A percentile compares a stretch with the other conserved stretches of the same genome.
These are phyloP conservation scores for Lamellibrachia satsuma DNA, from an alignment of 2,888 invertebrate species.

Conservation along the genomic window DNA sequence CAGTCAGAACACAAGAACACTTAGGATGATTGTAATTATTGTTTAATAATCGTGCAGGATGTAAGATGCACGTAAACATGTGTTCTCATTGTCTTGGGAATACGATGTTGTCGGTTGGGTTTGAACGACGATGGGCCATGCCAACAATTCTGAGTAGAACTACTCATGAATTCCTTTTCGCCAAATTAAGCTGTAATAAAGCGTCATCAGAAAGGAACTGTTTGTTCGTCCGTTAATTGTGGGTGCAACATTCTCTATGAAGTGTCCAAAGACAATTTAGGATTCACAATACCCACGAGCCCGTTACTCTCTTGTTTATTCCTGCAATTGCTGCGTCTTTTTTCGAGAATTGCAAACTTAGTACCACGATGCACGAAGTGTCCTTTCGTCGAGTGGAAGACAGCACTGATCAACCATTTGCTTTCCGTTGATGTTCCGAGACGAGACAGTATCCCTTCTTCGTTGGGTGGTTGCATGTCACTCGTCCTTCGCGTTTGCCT, in stretches of 20 bases:
- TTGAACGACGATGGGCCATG: background rate
- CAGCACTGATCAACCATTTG: background rate
- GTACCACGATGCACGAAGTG: too few species aligned
- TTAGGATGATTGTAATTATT: background rate
- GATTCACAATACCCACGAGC: too few species aligned
- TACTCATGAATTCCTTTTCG: background rate
- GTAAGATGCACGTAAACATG: background rate
- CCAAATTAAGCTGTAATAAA: background rate
- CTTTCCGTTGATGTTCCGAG: background rate
- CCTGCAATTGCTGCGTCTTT: too few species aligned
- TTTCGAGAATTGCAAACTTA: too few species aligned
- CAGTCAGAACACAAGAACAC: background rate
- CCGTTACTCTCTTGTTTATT: too few species aligned
- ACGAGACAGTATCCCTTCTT: background rate
- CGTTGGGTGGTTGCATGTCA: background rate
- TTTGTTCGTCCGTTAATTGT: too few species aligned
- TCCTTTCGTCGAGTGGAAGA: background rate
- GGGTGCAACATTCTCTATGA: too few species aligned
- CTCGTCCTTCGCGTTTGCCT: background rate
- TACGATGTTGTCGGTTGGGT: background rate
- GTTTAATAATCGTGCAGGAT: background rate
- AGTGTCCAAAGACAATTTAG: too few species aligned
- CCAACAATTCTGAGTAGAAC: background rate
- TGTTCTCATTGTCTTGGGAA: background rate
- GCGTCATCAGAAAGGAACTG: background rate